Percentiles rank a stretch among this genome's conserved stretches.
Conservation (phyloP, 2,113 vertebrate genomes). For the Columba janthina region DNA sequence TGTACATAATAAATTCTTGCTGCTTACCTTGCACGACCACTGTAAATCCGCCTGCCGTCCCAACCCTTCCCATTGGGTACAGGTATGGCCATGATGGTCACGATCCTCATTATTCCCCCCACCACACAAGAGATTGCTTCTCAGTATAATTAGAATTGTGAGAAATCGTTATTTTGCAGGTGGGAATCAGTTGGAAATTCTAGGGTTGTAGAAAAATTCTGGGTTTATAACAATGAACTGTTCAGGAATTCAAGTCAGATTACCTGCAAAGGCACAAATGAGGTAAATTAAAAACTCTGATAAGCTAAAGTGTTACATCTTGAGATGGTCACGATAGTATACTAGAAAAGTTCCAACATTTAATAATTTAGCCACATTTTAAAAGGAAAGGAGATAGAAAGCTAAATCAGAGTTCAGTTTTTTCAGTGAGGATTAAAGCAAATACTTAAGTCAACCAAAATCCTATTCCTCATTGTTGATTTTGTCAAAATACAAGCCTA, state of each 20-base stretch:
- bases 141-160: not conserved
- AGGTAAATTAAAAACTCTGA: not conserved
- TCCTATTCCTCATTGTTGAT: not conserved
- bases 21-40: not conserved
- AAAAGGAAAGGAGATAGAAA: not conserved
- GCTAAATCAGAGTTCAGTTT: not conserved
- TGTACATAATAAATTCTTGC: not conserved
- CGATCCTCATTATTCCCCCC: not conserved
- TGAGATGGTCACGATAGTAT: not conserved
- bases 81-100: not conserved
- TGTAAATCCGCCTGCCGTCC: not conserved
- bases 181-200: not conserved
- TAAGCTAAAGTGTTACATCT: not conserved
- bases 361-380: not conserved
- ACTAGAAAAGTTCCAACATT: not conserved
- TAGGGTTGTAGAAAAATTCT: not conserved
- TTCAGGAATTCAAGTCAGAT: not conserved
- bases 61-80: no score
- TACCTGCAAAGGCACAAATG: not conserved
- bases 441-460: not conserved
- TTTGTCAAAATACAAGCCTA: not conserved
- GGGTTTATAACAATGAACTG: not conserved
- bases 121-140: accelerated
- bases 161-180: not conserved
- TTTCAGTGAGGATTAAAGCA: not conserved